Base-by-base conservation (phyloP, 2,797 vertebrate genomes). In the Cuniculus paca region DNA sequence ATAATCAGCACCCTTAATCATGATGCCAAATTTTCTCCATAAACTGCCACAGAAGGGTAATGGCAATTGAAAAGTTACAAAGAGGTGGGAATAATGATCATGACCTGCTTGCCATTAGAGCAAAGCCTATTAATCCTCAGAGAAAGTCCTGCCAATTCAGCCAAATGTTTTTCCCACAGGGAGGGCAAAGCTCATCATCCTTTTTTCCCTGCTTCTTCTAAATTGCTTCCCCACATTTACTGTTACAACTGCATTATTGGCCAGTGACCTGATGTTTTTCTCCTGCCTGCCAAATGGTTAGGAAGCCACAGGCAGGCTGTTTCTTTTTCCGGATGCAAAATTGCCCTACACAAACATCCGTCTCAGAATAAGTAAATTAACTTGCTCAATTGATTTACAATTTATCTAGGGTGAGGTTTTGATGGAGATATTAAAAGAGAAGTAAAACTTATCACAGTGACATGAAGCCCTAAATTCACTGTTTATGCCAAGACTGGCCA, bases 371-470 rank as follows among this genome's bases (percentile, higher is more conserved):
- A 96, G 61, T 92, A 80, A 97, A 97, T 97, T 96, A 94, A 78
- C 75, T 92, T 96, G 94, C 89, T 94, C 95, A 97, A 97, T 84
- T 95, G 94, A 95, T 97, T 96, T 96, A 78, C 26, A 91, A 74
- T 94, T 96, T 95, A 95, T 93, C 91, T 70, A 56, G 61, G 80
- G 63, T 36, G 88, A 78, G 74, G 54, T 75, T 97, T 92, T 94
- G 65, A 96, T 91, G 80, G 93, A 97, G 75, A 95, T 94, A 96
- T 92, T 94, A 81, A 95, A 82, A 95, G 26, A 42, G 52, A 95
- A 83, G 86, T 91, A 79, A 90, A 96, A 96, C 94, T 91, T 91
- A 75, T 83, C 70, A 75, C 36, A 75, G 54, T 88, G 70, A 90
- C 68, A 85, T 68, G 70, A 94, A 94, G n/a, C 13, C 50, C 52